Evolutionary conservation across 2,888 invertebrate species (phyloP), one percentile per base, ranked within the genome.

Genomic region (Callyntrura guangdongensis): DNA sequence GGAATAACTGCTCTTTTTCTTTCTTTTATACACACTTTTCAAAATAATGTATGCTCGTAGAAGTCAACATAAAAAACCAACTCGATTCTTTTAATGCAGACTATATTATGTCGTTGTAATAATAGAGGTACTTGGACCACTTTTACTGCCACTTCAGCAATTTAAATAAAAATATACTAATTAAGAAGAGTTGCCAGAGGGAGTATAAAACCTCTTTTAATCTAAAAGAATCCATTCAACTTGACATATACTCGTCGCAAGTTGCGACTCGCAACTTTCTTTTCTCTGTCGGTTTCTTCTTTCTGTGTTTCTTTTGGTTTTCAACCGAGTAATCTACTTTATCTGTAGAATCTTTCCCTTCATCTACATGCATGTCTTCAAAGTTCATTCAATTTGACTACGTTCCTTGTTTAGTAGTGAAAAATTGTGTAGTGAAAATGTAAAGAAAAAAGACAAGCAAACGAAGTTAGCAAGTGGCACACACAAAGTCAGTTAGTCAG

Each of bases 151-250:
- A 56, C 27, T 79, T 79, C 56, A 79, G 79, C 49, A 64, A 84
- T 69, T 84, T 84, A 72, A 84, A 72, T 72, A 74, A 74, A 61
- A 69, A 74, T 17, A 86, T 27, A 74, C 59, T 69, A 86, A 86
- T 86, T 86, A 86, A 86, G 69, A 85, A 45, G 64, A 17, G 67
- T 49, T 67, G 47, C 67, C 83, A 67, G 53, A 72, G 67, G 72
- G 72, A 86, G 74, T 25, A 74, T 36, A 59, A 86, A 74, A 69
- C 4, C 69, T 45, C 59, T 69, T 86, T 83, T 86, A 86, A 86
- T 74, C 86, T 86, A 27, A 72, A 47, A 20, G 12, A 20, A 14
- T 61, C 45, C 74, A 45, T 74, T 69, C 45, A 20, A 17, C 17
- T 72, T 36, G 8, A 11, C n/a, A n/a, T 27, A 67, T 67, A 36